phyloP scores from a whole-genome alignment of 2,888 invertebrate species.

The Lasioglossum leucozonium region DNA sequence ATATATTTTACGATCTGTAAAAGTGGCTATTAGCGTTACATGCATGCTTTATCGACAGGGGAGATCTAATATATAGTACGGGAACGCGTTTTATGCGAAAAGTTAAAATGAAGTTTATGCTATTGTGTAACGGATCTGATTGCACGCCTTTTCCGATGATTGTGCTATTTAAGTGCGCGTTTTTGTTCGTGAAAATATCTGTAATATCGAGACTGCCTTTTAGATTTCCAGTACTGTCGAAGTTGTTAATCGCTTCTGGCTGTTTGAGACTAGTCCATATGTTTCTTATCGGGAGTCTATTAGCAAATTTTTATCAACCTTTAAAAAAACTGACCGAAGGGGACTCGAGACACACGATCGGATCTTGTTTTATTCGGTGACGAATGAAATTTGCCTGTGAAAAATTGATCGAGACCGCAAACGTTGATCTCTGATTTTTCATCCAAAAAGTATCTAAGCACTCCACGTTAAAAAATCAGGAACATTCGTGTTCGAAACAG shows the following conservation, averaged over 20 bases:
- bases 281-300: no score
- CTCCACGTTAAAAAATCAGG: not conserved
- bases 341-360: no score
- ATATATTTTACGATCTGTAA: slow-evolving; percentile 49
- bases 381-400: no score
- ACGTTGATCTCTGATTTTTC: no score
- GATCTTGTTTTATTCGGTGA: no score
- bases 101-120: not conserved
- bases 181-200: not conserved
- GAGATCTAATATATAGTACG: slow-evolving; percentile 34
- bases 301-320: no score
- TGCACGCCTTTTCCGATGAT: not conserved
- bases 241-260: no score
- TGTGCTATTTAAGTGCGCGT: not conserved
- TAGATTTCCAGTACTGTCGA: no score
- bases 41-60: slow-evolving; percentile 15
- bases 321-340: no score
- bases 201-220: no score
- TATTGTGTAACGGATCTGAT: not conserved
- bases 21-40: slow-evolving; percentile 41
- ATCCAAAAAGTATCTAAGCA: not conserved
- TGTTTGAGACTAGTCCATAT: no score
- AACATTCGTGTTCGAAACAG: not conserved
- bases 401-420: no score
- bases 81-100: slow-evolving; percentile 17